Base-by-base conservation (phyloP, 1,140 invertebrate genomes). In the Macrocentrus cingulum region DNA sequence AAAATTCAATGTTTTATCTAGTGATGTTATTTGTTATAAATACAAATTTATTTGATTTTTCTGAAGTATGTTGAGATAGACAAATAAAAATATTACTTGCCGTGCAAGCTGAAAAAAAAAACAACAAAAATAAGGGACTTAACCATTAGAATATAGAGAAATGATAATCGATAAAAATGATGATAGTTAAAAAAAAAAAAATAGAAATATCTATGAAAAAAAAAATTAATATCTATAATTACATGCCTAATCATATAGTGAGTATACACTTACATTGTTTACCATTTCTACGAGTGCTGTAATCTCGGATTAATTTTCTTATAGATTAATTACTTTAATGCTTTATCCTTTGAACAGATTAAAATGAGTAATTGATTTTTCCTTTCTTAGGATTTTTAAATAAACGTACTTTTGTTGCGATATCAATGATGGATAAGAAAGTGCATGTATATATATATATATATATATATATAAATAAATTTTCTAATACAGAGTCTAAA, bases 101-200 rank as follows among this genome's bases (percentile, higher is more conserved):
- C 60, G 62, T 70, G 67, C 67, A 72, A 71, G 69, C 53, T 63
- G 20, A 65, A 62, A n/a, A n/a, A n/a, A n/a, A n/a, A n/a, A n/a
- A n/a, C n/a, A n/a, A n/a, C n/a, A n/a, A n/a, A n/a, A 64, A 64
- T 49, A 39, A 36, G 34, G 41, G 58, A 32, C 39, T 55, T 46
- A 46, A 46, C 13, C 19, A 23, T 25, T n/a, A 23, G 22, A 23
- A 25, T 23, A 46, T 25, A 46, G 11, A 39, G 18, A 52, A 37
- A 39, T 46, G 8, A 22, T 22, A n/a, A 22, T 16, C 18, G 9
- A 4, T 19, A 44, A 20, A 8, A 44, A 19, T n/a, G n/a, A 44
- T 16, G 19, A 46, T 46, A 23, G n/a, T n/a, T n/a, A 22, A 46
- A 46, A 46, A 23, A 29, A 5, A 29, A 9, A 9, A 46, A 23